Conservation (phyloP, 2,888 invertebrate species). For the Drosophila austrosaltans region DNA sequence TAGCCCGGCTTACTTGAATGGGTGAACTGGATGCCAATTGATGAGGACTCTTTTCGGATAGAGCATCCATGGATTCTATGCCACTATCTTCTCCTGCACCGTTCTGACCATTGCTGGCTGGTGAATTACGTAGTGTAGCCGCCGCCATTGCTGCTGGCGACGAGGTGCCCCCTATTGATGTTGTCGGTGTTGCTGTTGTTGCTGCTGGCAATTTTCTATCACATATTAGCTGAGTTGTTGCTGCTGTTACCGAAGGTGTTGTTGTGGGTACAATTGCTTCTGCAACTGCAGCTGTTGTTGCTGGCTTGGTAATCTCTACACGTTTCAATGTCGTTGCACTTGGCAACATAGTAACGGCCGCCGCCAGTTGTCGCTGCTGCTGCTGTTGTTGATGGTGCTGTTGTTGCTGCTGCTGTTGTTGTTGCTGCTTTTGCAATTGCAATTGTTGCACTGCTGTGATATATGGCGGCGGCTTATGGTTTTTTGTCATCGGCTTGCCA, state of each 20-base stretch:
- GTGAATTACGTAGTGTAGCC: conserved; percentile 46
- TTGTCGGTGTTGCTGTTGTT: conserved; percentile 28
- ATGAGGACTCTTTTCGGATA: conserved; percentile 96
- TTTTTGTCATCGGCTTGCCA: conserved; percentile 79
- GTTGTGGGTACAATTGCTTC: conserved; percentile 39
- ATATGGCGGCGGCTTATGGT: conserved; percentile 81
- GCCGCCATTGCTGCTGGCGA: conserved; percentile 78
- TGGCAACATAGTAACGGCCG: conserved; percentile 84
- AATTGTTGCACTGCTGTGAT: conserved; percentile 79
- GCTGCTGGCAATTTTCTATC: conserved; percentile 61
- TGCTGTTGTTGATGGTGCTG: conserved; percentile 44
- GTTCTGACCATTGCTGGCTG: conserved; percentile 74
- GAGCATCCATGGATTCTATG: conserved; percentile 95
- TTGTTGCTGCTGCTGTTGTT: conserved; percentile 58
- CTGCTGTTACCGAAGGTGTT: conserved; percentile 40
- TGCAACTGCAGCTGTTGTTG: conserved; percentile 37
- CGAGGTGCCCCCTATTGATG: conserved; percentile 46
- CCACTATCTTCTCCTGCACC: conserved; percentile 92
- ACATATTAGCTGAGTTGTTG: conserved; percentile 56
- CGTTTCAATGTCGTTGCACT: conserved; percentile 81
- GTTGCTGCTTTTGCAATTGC: conserved; percentile 79
- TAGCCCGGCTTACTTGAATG: conserved; percentile 72
- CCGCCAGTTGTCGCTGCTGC: conserved; percentile 78
- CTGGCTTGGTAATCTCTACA: conserved; percentile 70
- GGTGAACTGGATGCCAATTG: conserved; percentile 89